Evolutionary conservation across 1,140 invertebrate species (phyloP), one percentile per base, ranked within the genome.

Genomic region (Lineus longissimus): DNA sequence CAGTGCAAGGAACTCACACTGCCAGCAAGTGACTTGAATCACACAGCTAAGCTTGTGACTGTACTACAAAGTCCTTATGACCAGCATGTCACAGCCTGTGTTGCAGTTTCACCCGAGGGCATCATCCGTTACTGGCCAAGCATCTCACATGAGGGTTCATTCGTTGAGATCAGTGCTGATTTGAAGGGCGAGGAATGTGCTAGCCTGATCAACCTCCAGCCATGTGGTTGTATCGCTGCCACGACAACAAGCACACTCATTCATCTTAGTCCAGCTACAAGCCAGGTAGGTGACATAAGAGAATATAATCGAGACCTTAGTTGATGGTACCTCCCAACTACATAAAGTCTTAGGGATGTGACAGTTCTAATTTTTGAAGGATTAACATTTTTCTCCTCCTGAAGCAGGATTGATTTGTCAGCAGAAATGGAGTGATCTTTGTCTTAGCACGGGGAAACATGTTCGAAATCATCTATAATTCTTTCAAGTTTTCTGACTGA

Each of bases 71-170:
- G 64, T 55, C 83, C 85, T 2, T 81, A 85, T 64, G 87, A 88
- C 15, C 86, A 86, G 63, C 88, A 90, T 59, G 90, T 93, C 29
- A 95, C 93, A 73, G 73, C 76, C 11, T 80, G 78, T 68, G 88
- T 97, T 69, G 93, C 93, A 41, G 92, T 95, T 0, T 95, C 93
- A 13, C 93, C 94, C 27, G 94, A 95, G 78, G 95, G 94, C n/a
- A 85, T 89, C 36, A 88, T 94, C 2, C 85, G 93, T 17, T 97
- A 91, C 78, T 97, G 95, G 95, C 85, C 91, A 0, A 92, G 89
- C 30, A 88, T 97, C 43, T 89, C 91, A 0, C 92, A 95, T 73
- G 93, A 95, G 74, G 88, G 89, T 2, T 87, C 88, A 9, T 93
- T 89, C n/a, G 85, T 89, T 15, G 93, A 96, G 81, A 87, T 90